Percentiles rank a stretch among this genome's conserved stretches.
These are phyloP conservation scores for Karalla daura DNA, from an alignment of 2,797 vertebrate genomes.

Conservation along the genomic window DNA sequence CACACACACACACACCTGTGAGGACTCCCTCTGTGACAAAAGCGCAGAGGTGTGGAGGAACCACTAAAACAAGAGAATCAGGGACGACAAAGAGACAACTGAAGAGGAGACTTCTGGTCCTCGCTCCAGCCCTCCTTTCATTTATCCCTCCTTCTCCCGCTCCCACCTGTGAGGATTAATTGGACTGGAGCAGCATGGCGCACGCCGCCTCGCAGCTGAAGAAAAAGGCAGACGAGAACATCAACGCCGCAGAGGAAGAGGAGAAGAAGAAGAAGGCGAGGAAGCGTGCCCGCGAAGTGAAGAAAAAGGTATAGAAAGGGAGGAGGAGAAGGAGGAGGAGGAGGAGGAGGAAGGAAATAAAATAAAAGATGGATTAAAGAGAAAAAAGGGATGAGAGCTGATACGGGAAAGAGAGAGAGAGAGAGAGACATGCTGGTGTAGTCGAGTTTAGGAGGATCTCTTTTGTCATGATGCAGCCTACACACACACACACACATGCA, in stretches of 20 bases:
- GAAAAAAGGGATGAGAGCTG: constrained; percentile 13
- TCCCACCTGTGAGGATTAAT: constrained; percentile 85
- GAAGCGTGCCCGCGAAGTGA: constrained; percentile 90
- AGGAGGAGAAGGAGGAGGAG: background rate
- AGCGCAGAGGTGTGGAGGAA: constrained; percentile 25
- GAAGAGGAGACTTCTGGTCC: constrained; percentile 31
- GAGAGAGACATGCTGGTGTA: constrained; percentile 36
- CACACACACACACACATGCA: constrained; percentile 35
- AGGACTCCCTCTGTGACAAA: constrained; percentile 40
- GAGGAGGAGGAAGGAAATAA: background rate
- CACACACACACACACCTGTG: constrained; percentile 52
- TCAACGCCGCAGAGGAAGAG: constrained; percentile 91
- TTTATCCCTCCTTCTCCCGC: constrained; percentile 35
- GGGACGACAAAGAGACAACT: constrained; percentile 27
- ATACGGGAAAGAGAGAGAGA: constrained; percentile 5
- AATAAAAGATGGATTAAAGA: background rate
- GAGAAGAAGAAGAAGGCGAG: constrained; percentile 91
- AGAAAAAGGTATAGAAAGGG: constrained; percentile 95
- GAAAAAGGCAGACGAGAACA: constrained; percentile 96
- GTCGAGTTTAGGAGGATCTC: constrained; percentile 54
- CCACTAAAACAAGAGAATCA: constrained; percentile 41
- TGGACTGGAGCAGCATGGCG: constrained; percentile 90
- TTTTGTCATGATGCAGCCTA: constrained; percentile 70
- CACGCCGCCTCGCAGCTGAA: constrained; percentile 98
- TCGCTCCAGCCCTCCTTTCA: constrained; percentile 21